phyloP scores from a whole-genome alignment of 2,888 invertebrate genomes.

The Toxonevra muliebris region DNA sequence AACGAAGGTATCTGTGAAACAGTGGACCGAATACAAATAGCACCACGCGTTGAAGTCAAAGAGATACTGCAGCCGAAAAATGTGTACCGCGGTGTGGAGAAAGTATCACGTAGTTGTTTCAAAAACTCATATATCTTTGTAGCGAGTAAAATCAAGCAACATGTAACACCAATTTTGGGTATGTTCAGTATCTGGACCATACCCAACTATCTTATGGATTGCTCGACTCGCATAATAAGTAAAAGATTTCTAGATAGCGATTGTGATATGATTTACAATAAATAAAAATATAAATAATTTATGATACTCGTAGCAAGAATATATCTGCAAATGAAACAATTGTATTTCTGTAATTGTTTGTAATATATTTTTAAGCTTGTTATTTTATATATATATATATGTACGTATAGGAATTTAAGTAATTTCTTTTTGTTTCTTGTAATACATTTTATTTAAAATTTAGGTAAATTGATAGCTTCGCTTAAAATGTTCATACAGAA shows the following conservation, averaged over 20 bases:
- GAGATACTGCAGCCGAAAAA: constrained; percentile 38
- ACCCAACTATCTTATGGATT: constrained; percentile 52
- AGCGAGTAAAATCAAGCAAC: constrained; percentile 29
- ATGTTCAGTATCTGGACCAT: constrained; percentile 56
- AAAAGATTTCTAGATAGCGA: constrained; percentile 53
- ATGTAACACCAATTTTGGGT: constrained; percentile 29
- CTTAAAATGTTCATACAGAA: not conserved
- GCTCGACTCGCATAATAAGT: constrained; percentile 51
- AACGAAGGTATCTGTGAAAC: constrained; percentile 61
- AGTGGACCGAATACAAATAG: constrained; percentile 59
- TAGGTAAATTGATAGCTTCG: not conserved
- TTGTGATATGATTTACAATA: constrained; percentile 60
- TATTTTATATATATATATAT: constrained; percentile 4
- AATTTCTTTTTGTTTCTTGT: not conserved
- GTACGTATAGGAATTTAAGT: constrained; percentile 12
- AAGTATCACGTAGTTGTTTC: constrained; percentile 43
- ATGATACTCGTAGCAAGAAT: no score
- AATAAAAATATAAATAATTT: constrained; percentile 5
- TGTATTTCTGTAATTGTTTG: not conserved
- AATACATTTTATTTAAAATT: not conserved
- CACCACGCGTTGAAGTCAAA: constrained; percentile 56
- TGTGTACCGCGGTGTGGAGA: constrained; percentile 34
- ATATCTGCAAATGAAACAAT: no score
- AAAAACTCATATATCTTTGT: constrained; percentile 41
- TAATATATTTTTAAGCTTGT: not conserved